Evolutionary conservation across 2,888 invertebrate species (phyloP).

Genomic region (Eupsilia transversa): DNA sequence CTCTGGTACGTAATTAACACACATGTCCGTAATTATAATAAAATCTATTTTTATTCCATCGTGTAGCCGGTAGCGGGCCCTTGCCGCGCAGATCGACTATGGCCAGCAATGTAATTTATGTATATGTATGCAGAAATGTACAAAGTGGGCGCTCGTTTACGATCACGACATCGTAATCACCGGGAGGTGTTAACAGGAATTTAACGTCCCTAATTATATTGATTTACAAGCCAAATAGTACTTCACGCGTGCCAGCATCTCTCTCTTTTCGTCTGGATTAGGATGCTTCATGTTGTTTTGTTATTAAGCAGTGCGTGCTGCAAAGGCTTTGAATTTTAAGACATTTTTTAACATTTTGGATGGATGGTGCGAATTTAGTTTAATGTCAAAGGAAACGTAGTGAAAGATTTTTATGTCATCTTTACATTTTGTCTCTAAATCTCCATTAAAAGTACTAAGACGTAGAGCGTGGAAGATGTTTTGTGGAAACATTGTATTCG

Average conservation of each 20-base stretch:
- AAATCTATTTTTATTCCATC: constrained; percentile 64
- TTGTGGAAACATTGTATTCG: not conserved
- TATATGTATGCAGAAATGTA: constrained; percentile 74
- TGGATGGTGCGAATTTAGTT: not conserved
- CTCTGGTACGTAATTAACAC: constrained; percentile 43
- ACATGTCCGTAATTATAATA: constrained; percentile 53
- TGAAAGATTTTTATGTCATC: not conserved
- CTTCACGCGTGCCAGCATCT: constrained; percentile 39
- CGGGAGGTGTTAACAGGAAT: constrained; percentile 74
- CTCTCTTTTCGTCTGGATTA: constrained; percentile 33
- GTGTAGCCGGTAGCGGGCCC: constrained; percentile 53
- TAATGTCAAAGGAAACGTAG: too few relatives aligned
- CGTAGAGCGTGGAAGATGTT: not conserved
- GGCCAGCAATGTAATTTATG: constrained; percentile 73
- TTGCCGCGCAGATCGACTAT: constrained; percentile 42
- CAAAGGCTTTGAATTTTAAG: not conserved
- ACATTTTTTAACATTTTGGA: not conserved
- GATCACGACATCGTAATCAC: constrained; percentile 70
- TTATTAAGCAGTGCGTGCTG: not conserved
- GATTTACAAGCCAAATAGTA: constrained; percentile 72
- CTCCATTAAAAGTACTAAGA: not conserved
- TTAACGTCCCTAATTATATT: constrained; percentile 75
- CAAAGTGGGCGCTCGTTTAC: constrained; percentile 71
- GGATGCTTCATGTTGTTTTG: constrained; percentile 6
- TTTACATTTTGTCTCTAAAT: not conserved